Conservation (phyloP, 1,140 invertebrate genomes). For the Drosophila tsacasi region DNA sequence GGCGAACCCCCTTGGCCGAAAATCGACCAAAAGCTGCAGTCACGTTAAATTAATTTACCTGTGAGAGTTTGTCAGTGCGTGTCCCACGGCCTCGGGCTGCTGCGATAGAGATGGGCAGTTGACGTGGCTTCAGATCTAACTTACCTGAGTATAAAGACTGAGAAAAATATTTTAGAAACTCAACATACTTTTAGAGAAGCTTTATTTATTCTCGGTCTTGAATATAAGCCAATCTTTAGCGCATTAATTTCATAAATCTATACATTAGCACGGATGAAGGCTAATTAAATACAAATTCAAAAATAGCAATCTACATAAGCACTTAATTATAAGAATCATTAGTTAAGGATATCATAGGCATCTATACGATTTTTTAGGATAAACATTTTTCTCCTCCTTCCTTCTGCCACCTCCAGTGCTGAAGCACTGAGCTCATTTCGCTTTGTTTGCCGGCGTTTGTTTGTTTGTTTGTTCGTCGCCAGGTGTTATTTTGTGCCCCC, state of each 20-base stretch:
- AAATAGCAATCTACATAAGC: not conserved
- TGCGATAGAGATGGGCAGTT: slow-evolving; percentile 27
- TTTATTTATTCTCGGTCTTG: not conserved
- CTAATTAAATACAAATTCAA: not conserved
- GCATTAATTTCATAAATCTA: not conserved
- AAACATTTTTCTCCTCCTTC: not conserved
- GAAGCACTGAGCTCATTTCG: slow-evolving; percentile 64
- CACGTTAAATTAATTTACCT: slow-evolving; percentile 83
- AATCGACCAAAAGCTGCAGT: slow-evolving; percentile 80
- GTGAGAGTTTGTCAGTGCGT: slow-evolving; percentile 32
- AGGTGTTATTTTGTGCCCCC: slow-evolving; percentile 79
- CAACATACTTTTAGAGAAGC: not conserved
- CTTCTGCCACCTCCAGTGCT: slow-evolving; percentile 27
- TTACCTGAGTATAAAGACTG: not conserved
- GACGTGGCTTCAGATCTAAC: not conserved
- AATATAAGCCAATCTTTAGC: not conserved
- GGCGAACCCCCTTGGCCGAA: slow-evolving; percentile 63
- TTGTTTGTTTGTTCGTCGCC: slow-evolving; percentile 77
- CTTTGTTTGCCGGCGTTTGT: slow-evolving; percentile 74
- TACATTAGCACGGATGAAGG: not conserved
- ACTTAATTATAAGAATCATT: not conserved
- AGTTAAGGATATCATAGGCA: not conserved
- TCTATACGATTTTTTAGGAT: not conserved
- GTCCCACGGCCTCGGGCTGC: slow-evolving; percentile 10
- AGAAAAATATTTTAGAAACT: not conserved